Evolutionary conservation across 2,888 invertebrate genomes (phyloP).

Genomic region (Pseudolycoriella hygida): DNA sequence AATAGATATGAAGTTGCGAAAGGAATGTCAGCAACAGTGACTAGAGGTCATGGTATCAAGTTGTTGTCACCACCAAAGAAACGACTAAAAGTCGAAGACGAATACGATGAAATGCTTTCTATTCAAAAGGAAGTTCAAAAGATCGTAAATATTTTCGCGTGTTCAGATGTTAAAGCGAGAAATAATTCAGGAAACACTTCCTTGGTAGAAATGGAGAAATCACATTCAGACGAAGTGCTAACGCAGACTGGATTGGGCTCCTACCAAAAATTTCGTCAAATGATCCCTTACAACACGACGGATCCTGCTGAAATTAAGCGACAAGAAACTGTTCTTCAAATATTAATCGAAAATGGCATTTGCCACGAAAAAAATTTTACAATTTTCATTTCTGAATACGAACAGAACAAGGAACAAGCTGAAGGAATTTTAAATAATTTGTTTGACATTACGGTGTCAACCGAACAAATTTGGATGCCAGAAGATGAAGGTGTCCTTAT

Average conservation of each 20-base stretch:
- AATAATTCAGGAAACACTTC: no score
- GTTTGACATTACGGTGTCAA: background rate
- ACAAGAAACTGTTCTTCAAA: slow-evolving; percentile 22
- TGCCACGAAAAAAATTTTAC: slow-evolving; percentile 25
- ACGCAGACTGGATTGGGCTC: background rate
- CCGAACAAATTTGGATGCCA: background rate
- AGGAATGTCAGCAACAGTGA: background rate
- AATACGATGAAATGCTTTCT: no score
- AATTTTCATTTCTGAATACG: slow-evolving; percentile 25
- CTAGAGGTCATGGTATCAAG: slow-evolving; percentile 1
- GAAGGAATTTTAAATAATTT: slow-evolving; percentile 18
- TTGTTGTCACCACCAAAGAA: background rate
- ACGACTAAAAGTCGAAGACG: background rate
- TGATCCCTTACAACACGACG: slow-evolving; percentile 21
- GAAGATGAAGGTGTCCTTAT: background rate
- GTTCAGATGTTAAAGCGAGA: no score
- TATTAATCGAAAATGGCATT: slow-evolving; percentile 24
- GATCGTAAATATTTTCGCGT: no score
- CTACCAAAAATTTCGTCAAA: slow-evolving; percentile 3
- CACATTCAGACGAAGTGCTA: background rate
- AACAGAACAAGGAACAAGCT: slow-evolving; percentile 23
- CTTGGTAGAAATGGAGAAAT: no score
- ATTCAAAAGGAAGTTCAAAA: no score
- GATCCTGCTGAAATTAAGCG: slow-evolving; percentile 22
- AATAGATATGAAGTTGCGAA: slow-evolving; percentile 1